Percentiles rank a stretch among this genome's conserved stretches.
These are phyloP conservation scores for Catharus bicknelli DNA, from an alignment of 2,113 vertebrate species.

Conservation along the genomic window DNA sequence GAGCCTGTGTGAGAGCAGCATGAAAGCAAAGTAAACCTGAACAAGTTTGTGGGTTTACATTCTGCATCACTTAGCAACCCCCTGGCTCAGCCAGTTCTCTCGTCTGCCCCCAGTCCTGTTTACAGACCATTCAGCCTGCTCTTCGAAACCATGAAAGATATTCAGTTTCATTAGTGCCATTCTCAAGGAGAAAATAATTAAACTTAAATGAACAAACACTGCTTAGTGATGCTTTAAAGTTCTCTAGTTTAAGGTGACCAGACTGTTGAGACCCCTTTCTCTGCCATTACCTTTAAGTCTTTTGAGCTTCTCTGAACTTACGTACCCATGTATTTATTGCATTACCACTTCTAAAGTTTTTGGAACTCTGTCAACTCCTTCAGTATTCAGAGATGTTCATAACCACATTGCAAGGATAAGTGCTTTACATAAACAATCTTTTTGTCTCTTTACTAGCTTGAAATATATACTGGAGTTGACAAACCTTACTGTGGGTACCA, in stretches of 20 bases:
- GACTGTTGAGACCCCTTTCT: conserved; percentile 38
- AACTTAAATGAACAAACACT: conserved; percentile 85
- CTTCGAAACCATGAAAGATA: conserved; percentile 81
- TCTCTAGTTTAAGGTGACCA: conserved; percentile 68
- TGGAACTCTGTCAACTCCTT: not conserved
- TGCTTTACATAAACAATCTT: not conserved
- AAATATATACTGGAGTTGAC: conserved; percentile 12
- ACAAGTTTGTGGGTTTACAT: conserved; percentile 82
- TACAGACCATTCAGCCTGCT: conserved; percentile 79
- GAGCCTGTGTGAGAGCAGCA: conserved; percentile 76
- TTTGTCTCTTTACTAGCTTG: conserved; percentile 12
- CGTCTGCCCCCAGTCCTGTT: conserved; percentile 80
- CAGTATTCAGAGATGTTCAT: not conserved
- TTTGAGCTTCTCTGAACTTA: not conserved
- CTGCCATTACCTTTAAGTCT: conserved; percentile 29
- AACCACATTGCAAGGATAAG: not conserved
- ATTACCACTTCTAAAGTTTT: not conserved
- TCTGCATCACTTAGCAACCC: conserved; percentile 84
- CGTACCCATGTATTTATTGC: not conserved
- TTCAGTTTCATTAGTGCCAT: conserved; percentile 83
- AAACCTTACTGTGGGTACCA: not conserved
- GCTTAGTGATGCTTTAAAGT: conserved; percentile 73
- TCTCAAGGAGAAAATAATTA: conserved; percentile 86
- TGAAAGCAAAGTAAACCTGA: conserved; percentile 83
- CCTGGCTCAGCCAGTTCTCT: conserved; percentile 76